Conservation (phyloP, 1,140 invertebrate genomes). For the Trachymyrmex septentrionalis region DNA sequence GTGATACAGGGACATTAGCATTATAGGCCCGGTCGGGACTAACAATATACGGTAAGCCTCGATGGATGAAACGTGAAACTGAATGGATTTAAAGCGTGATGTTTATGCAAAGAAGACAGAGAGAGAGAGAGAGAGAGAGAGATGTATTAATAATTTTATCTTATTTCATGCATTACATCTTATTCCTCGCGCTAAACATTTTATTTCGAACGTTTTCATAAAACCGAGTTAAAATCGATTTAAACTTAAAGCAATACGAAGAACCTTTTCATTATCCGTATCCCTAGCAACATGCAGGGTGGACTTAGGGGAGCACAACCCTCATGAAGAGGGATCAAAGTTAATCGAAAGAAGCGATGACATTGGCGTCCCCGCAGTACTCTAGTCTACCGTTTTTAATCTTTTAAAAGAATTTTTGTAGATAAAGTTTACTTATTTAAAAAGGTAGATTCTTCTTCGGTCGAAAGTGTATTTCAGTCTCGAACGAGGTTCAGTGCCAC, state of each 20-base stretch:
- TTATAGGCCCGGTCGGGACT: not conserved
- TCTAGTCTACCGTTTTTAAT: not conserved
- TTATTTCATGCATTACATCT: not conserved
- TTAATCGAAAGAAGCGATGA: constrained; percentile 55
- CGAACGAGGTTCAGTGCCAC: too few relatives aligned
- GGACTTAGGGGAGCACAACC: constrained; percentile 16
- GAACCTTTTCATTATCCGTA: not conserved
- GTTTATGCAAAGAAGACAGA: not conserved
- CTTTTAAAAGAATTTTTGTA: not conserved
- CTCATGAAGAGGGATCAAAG: constrained; percentile 16
- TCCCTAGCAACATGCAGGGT: constrained; percentile 35
- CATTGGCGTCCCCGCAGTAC: too few relatives aligned
- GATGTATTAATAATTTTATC: not conserved
- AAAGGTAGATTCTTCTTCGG: too few relatives aligned
- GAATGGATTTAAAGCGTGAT: not conserved
- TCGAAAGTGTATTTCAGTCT: too few relatives aligned
- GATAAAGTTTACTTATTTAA: not conserved
- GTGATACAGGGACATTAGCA: constrained; percentile 15
- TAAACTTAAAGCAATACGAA: not conserved
- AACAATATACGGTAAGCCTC: not conserved
- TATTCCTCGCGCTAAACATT: not conserved
- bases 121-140: not conserved
- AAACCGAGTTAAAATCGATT: too few relatives aligned
- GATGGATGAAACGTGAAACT: not conserved
- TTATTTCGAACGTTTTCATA: not conserved